A percentile compares a stretch with the other conserved stretches of the same genome.
Conservation (phyloP, 2,797 vertebrate genomes). For the Scomberomorus guttatus region DNA sequence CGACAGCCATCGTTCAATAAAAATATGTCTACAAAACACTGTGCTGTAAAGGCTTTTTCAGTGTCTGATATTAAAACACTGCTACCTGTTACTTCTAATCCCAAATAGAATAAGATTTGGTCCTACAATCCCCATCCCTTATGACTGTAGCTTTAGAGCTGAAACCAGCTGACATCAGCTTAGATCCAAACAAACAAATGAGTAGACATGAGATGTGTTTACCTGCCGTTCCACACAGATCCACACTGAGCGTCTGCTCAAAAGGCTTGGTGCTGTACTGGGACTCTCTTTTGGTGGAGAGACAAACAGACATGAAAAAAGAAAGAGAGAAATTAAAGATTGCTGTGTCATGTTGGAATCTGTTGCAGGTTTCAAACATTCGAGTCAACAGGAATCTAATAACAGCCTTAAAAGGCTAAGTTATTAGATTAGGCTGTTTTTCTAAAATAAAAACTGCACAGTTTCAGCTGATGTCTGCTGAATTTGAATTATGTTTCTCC, state of each 20-base stretch:
- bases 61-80: no score
- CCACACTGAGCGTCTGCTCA: constrained; percentile 93
- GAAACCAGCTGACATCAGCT: background rate
- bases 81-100: background rate
- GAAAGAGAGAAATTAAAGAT: constrained; percentile 29
- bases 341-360: constrained; percentile 34
- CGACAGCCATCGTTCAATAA: no score
- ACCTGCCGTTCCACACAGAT: constrained; percentile 99
- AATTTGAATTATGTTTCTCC: constrained; percentile 57
- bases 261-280: constrained; percentile 91
- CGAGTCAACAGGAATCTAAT: constrained; percentile 31
- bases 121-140: background rate
- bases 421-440: no score
- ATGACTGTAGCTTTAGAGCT: background rate
- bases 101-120: background rate
- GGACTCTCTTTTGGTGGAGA: constrained; percentile 84
- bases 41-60: no score
- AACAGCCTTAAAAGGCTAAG: constrained; percentile 28
- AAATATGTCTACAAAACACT: no score
- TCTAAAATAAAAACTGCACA: constrained; percentile 16
- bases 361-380: constrained; percentile 32
- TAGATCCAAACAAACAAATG: background rate
- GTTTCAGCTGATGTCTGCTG: constrained; percentile 58
- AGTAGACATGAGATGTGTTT: constrained; percentile 60
- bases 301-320: constrained; percentile 20